Base-by-base conservation (phyloP, 2,888 invertebrate genomes). In the Geotrupes spiniger region DNA sequence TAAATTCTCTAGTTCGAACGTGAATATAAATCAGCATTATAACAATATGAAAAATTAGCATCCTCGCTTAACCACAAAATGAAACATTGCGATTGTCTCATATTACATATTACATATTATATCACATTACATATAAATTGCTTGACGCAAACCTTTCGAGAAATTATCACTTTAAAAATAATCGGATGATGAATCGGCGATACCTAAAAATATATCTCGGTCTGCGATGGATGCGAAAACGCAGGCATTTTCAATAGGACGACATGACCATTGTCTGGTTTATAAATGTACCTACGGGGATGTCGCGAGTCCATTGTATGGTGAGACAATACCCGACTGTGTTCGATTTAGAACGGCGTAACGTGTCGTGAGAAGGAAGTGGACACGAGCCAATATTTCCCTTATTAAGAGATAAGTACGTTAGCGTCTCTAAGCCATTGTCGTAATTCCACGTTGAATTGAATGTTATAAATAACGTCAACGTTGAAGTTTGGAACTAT, bases 381-480 rank as follows among this genome's bases (percentile, higher is more conserved):
- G 40, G 40, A 40, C 40, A 40, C 25, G 15, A 40, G 40, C 27
- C 40, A 21, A 40, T 40, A 40, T 12, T 26, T 14, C 27, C 40
- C 11, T 40, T 40, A 26, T 25, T 40, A 4, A n/a, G 8, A 25
- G 40, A 40, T 40, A 40, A 40, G 21, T 21, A 21, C 21, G 21
- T 21, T 6, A 21, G 21, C 21, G 21, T 6, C 21, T 21, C 21
- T 21, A 21, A 21, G 21, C 21, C 21, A 6, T n/a, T n/a, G n/a
- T n/a, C n/a, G n/a, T n/a, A n/a, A n/a, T n/a, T n/a, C 21, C 3
- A 21, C 21, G 21, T 21, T 21, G 21, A 21, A 4, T 4, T 6
- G 21, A 21, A 21, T 21, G 21, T 21, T 21, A 21, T 21, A 21
- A 21, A 21, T 21, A 6, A 6, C 6, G 21, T 21, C 6, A 21